phyloP scores from a whole-genome alignment of 2,888 invertebrate genomes.

The Xestia sexstrigata region DNA sequence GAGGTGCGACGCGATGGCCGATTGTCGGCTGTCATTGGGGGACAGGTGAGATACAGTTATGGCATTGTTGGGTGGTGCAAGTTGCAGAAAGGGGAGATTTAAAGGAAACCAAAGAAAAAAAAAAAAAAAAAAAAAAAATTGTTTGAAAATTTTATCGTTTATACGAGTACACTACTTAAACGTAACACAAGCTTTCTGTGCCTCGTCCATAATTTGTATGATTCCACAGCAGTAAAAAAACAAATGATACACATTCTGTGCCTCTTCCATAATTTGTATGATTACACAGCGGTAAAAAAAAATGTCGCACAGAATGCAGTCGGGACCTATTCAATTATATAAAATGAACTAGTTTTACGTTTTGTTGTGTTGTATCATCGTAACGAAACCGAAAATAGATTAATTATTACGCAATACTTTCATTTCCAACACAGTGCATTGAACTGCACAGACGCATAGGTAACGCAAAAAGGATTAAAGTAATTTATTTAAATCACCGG shows the following conservation, averaged over 20 bases:
- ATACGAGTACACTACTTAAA: too few relatives aligned
- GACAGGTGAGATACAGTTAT: constrained; percentile 51
- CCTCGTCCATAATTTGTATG: too few relatives aligned
- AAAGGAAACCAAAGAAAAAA: too few relatives aligned
- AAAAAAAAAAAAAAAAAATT: too few relatives aligned
- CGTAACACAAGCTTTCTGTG: neutral
- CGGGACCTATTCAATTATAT: neutral
- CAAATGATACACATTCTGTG: too few relatives aligned
- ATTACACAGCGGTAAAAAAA: too few relatives aligned
- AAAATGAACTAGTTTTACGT: neutral
- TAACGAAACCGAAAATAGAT: neutral
- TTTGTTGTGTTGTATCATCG: neutral
- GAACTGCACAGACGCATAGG: constrained; percentile 5
- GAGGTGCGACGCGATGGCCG: constrained; percentile 9
- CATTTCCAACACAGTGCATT: constrained; percentile 10
- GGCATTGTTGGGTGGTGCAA: constrained; percentile 31
- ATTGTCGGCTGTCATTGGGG: constrained; percentile 17
- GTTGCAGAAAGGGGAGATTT: neutral
- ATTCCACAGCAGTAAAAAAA: too few relatives aligned
- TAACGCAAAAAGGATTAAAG: constrained; percentile 5
- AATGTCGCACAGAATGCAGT: too few relatives aligned
- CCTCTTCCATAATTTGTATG: too few relatives aligned
- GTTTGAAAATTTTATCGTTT: too few relatives aligned
- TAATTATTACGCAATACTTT: constrained; percentile 39
- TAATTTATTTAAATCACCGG: constrained; percentile 22